These are phyloP conservation scores for Anadara kagoshimensis DNA, from an alignment of 1,140 invertebrate genomes.

Conservation along the genomic window DNA sequence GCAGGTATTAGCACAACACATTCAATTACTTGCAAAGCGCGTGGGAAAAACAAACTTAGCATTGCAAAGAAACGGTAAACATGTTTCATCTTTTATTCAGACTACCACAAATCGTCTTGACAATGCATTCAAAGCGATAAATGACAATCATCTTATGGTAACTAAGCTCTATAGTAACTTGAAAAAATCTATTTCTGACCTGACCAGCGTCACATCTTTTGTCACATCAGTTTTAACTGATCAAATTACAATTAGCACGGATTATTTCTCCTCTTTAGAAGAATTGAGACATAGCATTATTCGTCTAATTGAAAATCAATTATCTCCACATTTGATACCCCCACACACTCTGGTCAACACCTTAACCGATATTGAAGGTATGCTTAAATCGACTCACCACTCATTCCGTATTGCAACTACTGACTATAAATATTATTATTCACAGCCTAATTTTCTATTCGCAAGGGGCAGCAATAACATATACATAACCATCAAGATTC, in stretches of 20 bases:
- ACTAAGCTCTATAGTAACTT: conserved; percentile 15
- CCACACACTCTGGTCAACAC: neutral
- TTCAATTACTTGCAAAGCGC: conserved; percentile 14
- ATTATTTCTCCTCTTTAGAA: neutral
- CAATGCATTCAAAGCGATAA: conserved; percentile 20
- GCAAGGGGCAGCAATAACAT: conserved; percentile 1
- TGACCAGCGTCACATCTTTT: conserved; percentile 12
- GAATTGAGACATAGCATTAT: conserved; percentile 6
- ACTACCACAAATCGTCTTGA: conserved; percentile 13
- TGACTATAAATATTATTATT: conserved; percentile 17
- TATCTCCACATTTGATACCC: conserved; percentile 23
- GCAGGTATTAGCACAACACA: conserved; percentile 17
- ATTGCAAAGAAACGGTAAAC: conserved; percentile 13
- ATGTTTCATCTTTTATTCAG: conserved; percentile 25
- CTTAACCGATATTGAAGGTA: conserved; percentile 4
- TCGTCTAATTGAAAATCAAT: conserved; percentile 16
- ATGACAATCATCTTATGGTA: neutral
- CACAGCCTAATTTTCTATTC: conserved; percentile 23
- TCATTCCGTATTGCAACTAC: conserved; percentile 12
- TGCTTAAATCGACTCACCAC: conserved; percentile 5
- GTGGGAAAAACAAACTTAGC: neutral
- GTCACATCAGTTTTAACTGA: conserved; percentile 9
- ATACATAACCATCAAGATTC: conserved; percentile 26
- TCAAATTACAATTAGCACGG: conserved; percentile 15
- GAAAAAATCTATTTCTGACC: conserved; percentile 6